Conservation (phyloP, 2,797 vertebrate genomes). For the Centropyge bicolor region DNA sequence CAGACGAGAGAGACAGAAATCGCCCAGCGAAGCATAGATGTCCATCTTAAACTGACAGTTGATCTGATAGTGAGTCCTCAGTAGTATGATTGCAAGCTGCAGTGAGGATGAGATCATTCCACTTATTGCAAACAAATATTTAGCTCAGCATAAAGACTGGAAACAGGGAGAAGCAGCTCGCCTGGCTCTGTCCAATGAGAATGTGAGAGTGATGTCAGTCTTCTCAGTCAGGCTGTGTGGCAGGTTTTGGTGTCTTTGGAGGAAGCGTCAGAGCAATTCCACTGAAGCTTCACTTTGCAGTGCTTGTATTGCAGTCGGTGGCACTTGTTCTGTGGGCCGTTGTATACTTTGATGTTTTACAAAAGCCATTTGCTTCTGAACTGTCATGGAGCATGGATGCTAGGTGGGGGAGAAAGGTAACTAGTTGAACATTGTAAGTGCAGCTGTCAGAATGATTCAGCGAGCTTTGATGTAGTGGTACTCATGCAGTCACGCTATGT, state of each 20-base stretch:
- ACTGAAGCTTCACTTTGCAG: not conserved
- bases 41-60: conserved; percentile 13
- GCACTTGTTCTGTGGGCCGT: not conserved
- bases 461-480: not conserved
- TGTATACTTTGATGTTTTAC: not conserved
- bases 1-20: conserved; percentile 1
- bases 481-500: not conserved
- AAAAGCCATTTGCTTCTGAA: not conserved
- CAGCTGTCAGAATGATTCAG: conserved; percentile 10
- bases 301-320: not conserved
- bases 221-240: no score
- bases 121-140: not conserved
- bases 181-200: no score
- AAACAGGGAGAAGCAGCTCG: not conserved
- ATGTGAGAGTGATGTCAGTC: no score
- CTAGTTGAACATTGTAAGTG: conserved; percentile 6
- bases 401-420: not conserved
- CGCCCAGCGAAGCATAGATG: conserved; percentile 1
- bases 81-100: not conserved
- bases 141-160: not conserved
- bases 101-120: not conserved
- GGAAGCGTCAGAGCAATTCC: not conserved
- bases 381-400: not conserved
- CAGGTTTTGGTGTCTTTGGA: not conserved
- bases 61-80: conserved; percentile 6